These are phyloP conservation scores for Drymonia ruficornis DNA, from an alignment of 2,888 invertebrate species.

Conservation along the genomic window DNA sequence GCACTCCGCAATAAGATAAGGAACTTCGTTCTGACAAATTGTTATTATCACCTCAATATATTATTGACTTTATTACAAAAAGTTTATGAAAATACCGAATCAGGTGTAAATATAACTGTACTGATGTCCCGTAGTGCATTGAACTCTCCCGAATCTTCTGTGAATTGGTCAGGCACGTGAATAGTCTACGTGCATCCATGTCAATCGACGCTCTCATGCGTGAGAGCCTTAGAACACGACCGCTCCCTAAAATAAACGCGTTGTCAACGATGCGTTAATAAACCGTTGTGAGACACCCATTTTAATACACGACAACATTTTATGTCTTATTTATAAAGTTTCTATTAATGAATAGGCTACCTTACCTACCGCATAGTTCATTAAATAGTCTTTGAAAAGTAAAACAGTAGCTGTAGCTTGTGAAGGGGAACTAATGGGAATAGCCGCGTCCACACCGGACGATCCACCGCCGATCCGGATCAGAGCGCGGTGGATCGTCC, in stretches of 20 bases:
- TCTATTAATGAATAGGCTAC: background rate
- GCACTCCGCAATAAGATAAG: background rate
- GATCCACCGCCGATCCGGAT: too few species aligned
- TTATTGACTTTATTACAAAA: background rate
- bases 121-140: conserved; percentile 37
- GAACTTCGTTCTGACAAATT: background rate
- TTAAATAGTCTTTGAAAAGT: background rate
- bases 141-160: conserved; percentile 45
- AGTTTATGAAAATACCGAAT: background rate
- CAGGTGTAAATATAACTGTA: background rate
- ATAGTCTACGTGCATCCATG: conserved; percentile 45
- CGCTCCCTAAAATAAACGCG: conserved; percentile 30
- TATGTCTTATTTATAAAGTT: background rate
- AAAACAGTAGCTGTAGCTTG: too few species aligned
- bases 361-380: background rate
- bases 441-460: too few species aligned
- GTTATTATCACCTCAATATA: background rate
- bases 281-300: conserved; percentile 15
- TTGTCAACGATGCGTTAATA: conserved; percentile 42
- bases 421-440: too few species aligned
- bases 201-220: conserved; percentile 39
- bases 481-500: too few species aligned
- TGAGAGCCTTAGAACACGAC: conserved; percentile 28
- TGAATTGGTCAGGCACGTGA: conserved; percentile 45
- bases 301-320: background rate